Evolutionary conservation across 1,140 invertebrate genomes (phyloP), one percentile per base, ranked within the genome.

Genomic region (Calephelis virginiensis): DNA sequence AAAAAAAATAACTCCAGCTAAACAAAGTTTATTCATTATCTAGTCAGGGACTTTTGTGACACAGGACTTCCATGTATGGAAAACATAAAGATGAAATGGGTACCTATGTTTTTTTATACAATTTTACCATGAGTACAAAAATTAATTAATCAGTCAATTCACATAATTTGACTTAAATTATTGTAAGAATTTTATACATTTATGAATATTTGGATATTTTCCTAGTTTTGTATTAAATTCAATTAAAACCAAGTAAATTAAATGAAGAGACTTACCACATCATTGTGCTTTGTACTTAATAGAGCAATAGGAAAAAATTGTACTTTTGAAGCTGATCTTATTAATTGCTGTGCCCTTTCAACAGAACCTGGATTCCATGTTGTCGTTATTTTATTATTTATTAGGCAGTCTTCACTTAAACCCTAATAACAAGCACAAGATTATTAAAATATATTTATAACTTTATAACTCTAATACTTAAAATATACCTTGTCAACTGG

Each of bases 401-500:
- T 78, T 63, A 75, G 64, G 46, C 75, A 80, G 4, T 74, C 71
- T 45, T 75, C 74, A 70, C 37, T 77, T 5, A 83, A 46, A 11
- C 63, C 48, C 82, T 84, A 61, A 70, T 69, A 67, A 8, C 48
- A 47, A 6, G 28, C 63, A 13, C 14, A 43, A 46, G 6, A 61
- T 72, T 61, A 56, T 37, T 37, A 11, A 8, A 37, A 37, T 10
- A 3, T 11, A 10, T 17, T 17, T 53, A 17, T 9, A 5, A 13
- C 10, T 17, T 17, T 13, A 2, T 14, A 14, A 17, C 1, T 14
- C n/a, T 0, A 56, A 56, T 28, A 56, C 5, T 14, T 17, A 70
- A 63, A 38, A 74, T 56, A 60, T 71, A 83, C 82, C 62, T 81
- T 82, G 69, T 83, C 78, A 37, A 81, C 14, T 61, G 84, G 84